phyloP scores from a whole-genome alignment of 2,113 vertebrate species.

The Entomyzon cyanotis region DNA sequence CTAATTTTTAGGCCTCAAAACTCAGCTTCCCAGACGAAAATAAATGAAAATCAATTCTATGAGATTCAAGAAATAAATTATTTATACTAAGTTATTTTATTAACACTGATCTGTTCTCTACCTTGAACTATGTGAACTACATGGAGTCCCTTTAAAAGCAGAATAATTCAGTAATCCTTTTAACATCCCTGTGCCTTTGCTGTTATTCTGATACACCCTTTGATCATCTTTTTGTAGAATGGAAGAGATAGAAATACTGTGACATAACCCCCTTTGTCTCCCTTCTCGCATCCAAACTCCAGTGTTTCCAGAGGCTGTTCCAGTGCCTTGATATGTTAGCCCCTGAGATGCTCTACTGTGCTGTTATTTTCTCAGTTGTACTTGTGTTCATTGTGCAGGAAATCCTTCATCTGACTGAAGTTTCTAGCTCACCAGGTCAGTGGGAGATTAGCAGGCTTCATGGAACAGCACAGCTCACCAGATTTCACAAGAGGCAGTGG shows the following conservation, averaged over 20 bases:
- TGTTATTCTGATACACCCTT: background rate
- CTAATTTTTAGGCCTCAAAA: background rate
- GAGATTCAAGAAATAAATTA: background rate
- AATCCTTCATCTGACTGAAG: background rate
- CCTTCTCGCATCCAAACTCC: background rate
- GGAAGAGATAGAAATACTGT: background rate
- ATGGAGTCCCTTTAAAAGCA: background rate
- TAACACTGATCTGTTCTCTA: background rate
- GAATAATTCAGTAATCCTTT: background rate
- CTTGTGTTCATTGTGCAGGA: background rate
- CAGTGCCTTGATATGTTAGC: background rate
- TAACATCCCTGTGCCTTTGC: background rate
- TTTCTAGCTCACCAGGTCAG: background rate
- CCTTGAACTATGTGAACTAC: background rate
- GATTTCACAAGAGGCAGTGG: background rate
- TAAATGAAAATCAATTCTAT: background rate
- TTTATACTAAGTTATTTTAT: background rate
- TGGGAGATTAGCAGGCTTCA: background rate
- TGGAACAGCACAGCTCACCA: rapidly evolving
- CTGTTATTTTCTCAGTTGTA: background rate
- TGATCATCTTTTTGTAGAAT: background rate
- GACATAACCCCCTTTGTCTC: background rate
- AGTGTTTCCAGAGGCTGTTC: background rate
- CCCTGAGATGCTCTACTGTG: background rate
- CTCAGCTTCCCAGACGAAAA: background rate